phyloP scores from a whole-genome alignment of 2,113 vertebrate species.

The Peromyscus polionotus region DNA sequence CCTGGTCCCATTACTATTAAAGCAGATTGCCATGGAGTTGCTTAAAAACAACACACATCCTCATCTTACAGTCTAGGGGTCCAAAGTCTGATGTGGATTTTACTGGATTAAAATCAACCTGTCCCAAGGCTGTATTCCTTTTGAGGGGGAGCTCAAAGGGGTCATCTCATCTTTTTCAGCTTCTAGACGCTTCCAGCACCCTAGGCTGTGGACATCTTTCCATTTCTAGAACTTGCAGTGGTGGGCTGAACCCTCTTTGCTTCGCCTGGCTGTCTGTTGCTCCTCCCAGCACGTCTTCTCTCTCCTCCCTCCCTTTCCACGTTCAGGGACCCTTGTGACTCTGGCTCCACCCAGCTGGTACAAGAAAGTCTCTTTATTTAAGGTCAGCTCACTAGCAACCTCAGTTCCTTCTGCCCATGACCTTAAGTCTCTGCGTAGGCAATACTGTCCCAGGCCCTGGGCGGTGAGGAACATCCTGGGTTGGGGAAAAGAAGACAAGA shows the following conservation, averaged over 20 bases:
- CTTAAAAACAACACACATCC: background rate
- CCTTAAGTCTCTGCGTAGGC: background rate
- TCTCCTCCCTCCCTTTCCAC: background rate
- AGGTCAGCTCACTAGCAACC: background rate
- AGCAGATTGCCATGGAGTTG: background rate
- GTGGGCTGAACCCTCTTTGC: no score
- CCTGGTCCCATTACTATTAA: background rate
- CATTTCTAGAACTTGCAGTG: background rate
- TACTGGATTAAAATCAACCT: background rate
- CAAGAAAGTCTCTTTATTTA: background rate
- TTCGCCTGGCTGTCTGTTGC: accelerated
- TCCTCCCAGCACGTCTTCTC: background rate
- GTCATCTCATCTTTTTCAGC: background rate
- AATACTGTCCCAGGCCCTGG: background rate
- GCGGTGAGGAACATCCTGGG: background rate
- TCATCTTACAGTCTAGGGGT: background rate
- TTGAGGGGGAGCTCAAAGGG: background rate
- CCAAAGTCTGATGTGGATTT: background rate
- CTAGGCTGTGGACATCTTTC: background rate
- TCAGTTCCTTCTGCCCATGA: background rate
- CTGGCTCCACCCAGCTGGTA: background rate
- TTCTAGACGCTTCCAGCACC: background rate
- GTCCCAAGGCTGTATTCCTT: background rate
- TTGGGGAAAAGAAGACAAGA: background rate
- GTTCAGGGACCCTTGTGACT: background rate